Conservation (phyloP, 2,113 vertebrate species). For the Fukomys damarensis region DNA sequence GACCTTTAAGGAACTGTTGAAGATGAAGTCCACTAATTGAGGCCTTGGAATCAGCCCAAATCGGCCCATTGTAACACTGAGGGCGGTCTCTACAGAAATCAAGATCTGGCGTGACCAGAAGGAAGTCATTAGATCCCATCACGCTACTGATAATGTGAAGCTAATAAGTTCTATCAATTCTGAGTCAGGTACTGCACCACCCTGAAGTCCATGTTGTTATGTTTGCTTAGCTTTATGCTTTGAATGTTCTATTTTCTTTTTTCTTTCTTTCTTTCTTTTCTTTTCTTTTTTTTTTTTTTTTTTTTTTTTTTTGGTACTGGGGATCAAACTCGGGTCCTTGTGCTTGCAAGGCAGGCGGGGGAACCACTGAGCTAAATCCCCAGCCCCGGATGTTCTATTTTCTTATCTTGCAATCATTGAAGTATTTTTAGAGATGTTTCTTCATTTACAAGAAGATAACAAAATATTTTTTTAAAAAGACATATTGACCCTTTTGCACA, state of each 20-base stretch:
- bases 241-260: background rate
- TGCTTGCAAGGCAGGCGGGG: too few relatives aligned
- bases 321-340: too few relatives aligned
- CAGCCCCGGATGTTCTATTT: background rate
- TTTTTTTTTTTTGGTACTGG: too few relatives aligned
- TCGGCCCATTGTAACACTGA: too few relatives aligned
- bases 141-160: background rate
- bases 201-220: background rate
- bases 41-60: background rate
- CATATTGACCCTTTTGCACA: background rate
- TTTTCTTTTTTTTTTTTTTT: too few relatives aligned
- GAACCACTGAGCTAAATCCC: too few relatives aligned
- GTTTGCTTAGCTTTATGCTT: background rate
- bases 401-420: background rate
- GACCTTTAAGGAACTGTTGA: background rate
- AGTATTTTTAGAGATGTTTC: slow-evolving; percentile 52
- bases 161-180: background rate
- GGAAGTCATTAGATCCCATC: background rate
- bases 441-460: slow-evolving; percentile 24
- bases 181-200: background rate
- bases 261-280: too few relatives aligned
- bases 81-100: background rate
- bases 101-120: background rate
- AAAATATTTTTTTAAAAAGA: background rate
- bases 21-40: background rate